phyloP scores from a whole-genome alignment of 2,888 invertebrate species.

The Tillus elongatus region DNA sequence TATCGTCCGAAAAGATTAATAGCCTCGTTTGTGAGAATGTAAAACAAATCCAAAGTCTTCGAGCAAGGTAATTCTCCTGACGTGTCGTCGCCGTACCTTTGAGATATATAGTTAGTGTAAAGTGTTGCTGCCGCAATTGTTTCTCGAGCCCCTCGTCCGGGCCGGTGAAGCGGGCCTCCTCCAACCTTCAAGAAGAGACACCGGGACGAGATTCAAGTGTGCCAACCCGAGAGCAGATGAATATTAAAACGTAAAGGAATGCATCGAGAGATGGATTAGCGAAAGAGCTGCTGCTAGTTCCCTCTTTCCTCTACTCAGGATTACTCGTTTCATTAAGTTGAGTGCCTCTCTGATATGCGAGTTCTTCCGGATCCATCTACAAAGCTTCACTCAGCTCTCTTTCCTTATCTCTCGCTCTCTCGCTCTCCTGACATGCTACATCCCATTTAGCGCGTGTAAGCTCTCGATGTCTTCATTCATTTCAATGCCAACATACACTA shows the following conservation, averaged over 20 bases:
- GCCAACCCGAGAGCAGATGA: slow-evolving; percentile 31
- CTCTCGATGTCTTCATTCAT: slow-evolving; percentile 36
- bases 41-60: too few species aligned
- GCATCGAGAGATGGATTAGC: slow-evolving; percentile 43
- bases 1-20: too few species aligned
- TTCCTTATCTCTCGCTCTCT: too few species aligned
- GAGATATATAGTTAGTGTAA: slow-evolving; percentile 32
- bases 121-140: slow-evolving; percentile 40
- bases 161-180: too few species aligned
- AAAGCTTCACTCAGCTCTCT: too few species aligned
- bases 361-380: slow-evolving; percentile 35
- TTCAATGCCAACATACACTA: neutral
- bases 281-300: slow-evolving; percentile 39
- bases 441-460: slow-evolving; percentile 34
- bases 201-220: slow-evolving; percentile 35
- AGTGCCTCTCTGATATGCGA: slow-evolving; percentile 44
- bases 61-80: too few species aligned
- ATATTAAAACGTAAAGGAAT: slow-evolving; percentile 43
- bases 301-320: too few species aligned
- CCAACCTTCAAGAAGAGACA: too few species aligned
- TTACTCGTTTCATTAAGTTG: slow-evolving; percentile 50
- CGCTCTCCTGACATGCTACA: slow-evolving; percentile 28
- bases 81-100: too few species aligned
- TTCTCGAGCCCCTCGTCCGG: too few species aligned
- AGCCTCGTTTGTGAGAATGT: too few species aligned